Conservation (phyloP, 2,888 invertebrate species). For the Leptopilina myrica region DNA sequence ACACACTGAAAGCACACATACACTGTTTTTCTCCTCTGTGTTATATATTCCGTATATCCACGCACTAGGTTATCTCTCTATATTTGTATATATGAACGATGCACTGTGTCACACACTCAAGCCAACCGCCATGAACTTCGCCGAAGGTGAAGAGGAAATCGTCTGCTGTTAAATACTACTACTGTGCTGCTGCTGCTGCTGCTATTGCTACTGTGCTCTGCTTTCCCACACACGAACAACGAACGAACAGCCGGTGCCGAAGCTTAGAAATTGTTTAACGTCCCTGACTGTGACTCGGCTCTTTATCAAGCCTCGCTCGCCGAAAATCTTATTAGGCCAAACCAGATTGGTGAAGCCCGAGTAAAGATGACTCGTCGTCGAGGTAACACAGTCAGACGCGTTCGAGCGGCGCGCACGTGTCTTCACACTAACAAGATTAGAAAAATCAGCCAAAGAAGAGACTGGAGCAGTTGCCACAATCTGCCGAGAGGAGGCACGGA, state of each 20-base stretch:
- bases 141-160: slow-evolving; percentile 33
- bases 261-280: slow-evolving; percentile 5
- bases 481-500: slow-evolving; percentile 28
- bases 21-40: slow-evolving; percentile 43
- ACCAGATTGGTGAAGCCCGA: slow-evolving; percentile 85
- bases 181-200: slow-evolving; percentile 1
- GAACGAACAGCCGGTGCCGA: slow-evolving; percentile 19
- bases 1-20: not conserved
- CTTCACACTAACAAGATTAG: slow-evolving; percentile 56
- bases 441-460: slow-evolving; percentile 49
- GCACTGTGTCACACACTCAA: slow-evolving; percentile 27
- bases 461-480: slow-evolving; percentile 39
- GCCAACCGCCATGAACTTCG: slow-evolving; percentile 44
- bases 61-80: slow-evolving; percentile 45
- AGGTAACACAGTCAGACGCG: slow-evolving; percentile 51
- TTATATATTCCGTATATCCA: slow-evolving; percentile 47
- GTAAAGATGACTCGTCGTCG: slow-evolving; percentile 44
- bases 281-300: slow-evolving; percentile 52
- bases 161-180: slow-evolving; percentile 15
- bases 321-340: slow-evolving; percentile 86
- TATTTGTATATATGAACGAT: slow-evolving; percentile 39
- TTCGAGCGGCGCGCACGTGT: slow-evolving; percentile 54
- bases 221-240: slow-evolving; percentile 1
- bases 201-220: too few relatives aligned
- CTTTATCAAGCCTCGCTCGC: slow-evolving; percentile 81